Base-by-base conservation (phyloP, 2,888 invertebrate species). In the Stegophylla sp. region DNA sequence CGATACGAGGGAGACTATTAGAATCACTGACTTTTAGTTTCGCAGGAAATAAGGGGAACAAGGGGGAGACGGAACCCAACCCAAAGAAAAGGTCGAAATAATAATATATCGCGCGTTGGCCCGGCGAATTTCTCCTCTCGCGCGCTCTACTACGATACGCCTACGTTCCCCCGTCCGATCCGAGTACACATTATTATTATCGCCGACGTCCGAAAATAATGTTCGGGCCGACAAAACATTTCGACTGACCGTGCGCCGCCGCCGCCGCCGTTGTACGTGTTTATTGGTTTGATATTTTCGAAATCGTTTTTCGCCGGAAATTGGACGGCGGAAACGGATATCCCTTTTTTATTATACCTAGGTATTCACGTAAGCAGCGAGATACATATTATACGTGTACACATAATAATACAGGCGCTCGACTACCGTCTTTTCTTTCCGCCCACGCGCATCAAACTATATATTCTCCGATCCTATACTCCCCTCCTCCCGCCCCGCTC, bases 201-300 rank as follows among this genome's bases (percentile, higher is more conserved):
- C 34, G 34, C 34, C 34, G 34, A 48, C 15, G 61, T 66, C 26
- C 4, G 26, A 76, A 56, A 76, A 67, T 76, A 56, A 76, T 56
- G 53, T 67, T 66, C 28, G 45, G 43, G 45, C 43, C 43, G 56
- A 56, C 76, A 67, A 76, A 76, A 76, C 66, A 76, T 66, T 76
- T 67, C 66, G 53, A 66, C 13, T 51, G 3, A 10, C 7, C 43
- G n/a, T n/a, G n/a, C n/a, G 43, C 7, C 45, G 12, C 13, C 45
- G 45, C 7, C 45, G 45, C 2, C n/a, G n/a, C 34, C 45, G 45
- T 34, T 34, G 66, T 66, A 66, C 76, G 76, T 67, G 76, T 67
- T 67, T 76, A 76, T 76, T 76, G 76, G 76, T 76, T 67, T 56
- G 56, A 76, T 66, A 76, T 76, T 76, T 61, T 66, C n/a, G 43